Base-by-base conservation (phyloP, 2,888 invertebrate genomes). In the Galerucella pusilla region DNA sequence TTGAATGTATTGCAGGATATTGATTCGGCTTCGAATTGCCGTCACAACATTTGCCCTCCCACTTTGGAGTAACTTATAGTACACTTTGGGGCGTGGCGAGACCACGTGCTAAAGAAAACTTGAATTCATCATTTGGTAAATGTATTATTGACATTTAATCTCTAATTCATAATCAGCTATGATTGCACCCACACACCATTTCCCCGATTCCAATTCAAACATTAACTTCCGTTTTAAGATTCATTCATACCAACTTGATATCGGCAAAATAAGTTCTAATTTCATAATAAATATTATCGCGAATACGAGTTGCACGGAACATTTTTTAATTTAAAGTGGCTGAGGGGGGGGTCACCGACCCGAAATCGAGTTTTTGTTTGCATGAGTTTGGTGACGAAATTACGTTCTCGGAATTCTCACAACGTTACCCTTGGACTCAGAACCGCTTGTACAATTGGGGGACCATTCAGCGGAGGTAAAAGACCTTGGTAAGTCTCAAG, bases 11-110 rank as follows among this genome's bases (percentile, higher is more conserved):
- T 81, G 80, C 82, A 81, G 82, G 82, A 81, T 85, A 85, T 85
- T 82, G 84, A 84, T 85, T 84, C 81, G 76, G 71, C 76, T 85
- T 84, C 80, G 75, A 73, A 76, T 80, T 78, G 84, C 84, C 84
- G 84, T 84, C 84, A 85, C 81, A 85, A 85, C 84, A 84, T 79
- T 81, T 80, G 81, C 82, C 78, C 81, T 81, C 82, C 83, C 83
- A 82, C 83, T 81, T 81, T 78, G 76, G 79, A 80, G 80, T 81
- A 81, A 70, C 78, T 79, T 83, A 81, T 84, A 84, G 84, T 84
- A 84, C 83, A 82, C 79, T 83, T 81, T 78, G 83, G 83, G 84
- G 84, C 84, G 84, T 84, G 84, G 83, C 81, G 78, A 82, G 75
- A 82, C 80, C 84, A 84, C 84, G 84, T 84, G 84, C 81, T 81